Evolutionary conservation across 35 echinoderm and acorn worm species (phyloP).

Genomic region (Ptychodera flava): DNA sequence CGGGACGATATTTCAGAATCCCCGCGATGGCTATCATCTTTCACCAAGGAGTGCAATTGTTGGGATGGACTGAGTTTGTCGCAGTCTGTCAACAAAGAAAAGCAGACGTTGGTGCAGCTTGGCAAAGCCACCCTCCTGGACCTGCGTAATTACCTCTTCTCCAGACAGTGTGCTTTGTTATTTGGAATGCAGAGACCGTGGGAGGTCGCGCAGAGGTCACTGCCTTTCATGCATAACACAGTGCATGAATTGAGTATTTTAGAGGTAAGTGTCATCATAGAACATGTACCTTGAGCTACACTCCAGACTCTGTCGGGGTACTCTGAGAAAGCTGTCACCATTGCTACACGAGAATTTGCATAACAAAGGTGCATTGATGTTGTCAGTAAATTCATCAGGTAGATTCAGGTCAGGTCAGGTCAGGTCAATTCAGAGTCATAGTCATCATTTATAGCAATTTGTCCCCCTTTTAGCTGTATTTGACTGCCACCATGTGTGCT

Average conservation of each 20-base stretch:
- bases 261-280: slow-evolving; percentile 47
- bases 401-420: no score
- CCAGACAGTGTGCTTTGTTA: slow-evolving; percentile 75
- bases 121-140: slow-evolving; percentile 80
- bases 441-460: no score
- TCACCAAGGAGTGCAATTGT: slow-evolving; percentile 59
- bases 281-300: no score
- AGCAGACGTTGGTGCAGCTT: slow-evolving; percentile 42
- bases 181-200: slow-evolving; percentile 62
- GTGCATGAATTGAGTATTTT: slow-evolving; percentile 84
- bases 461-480: no score
- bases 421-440: no score
- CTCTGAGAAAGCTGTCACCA: no score
- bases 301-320: no score
- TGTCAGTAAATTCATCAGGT: no score
- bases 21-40: slow-evolving; percentile 64
- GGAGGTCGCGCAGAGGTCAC: slow-evolving; percentile 76
- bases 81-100: slow-evolving; percentile 52
- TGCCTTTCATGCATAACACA: slow-evolving; percentile 80
- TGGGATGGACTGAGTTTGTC: slow-evolving; percentile 97
- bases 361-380: no score
- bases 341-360: no score
- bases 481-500: no score
- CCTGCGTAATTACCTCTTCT: slow-evolving; percentile 91
- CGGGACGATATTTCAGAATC: slow-evolving; percentile 47